Evolutionary conservation across 2,888 invertebrate species (phyloP).

Genomic region (Zele albiditarsus): DNA sequence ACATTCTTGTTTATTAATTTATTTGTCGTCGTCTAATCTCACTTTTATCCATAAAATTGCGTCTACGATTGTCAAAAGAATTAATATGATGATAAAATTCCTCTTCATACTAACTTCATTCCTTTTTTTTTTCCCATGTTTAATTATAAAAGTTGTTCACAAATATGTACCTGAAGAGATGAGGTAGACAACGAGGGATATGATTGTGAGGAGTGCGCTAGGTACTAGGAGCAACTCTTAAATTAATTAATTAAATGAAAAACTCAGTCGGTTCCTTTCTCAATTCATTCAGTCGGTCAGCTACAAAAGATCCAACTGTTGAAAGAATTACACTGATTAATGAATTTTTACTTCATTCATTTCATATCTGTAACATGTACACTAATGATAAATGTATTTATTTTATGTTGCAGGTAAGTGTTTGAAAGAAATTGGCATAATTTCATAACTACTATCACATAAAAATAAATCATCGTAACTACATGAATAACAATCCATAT

Average conservation of each 20-base stretch:
- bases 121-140: conserved; percentile 55
- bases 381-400: conserved; percentile 28
- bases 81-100: not conserved
- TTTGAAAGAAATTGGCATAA: conserved; percentile 23
- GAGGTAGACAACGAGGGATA: conserved; percentile 27
- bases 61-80: not conserved
- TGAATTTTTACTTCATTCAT: not conserved
- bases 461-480: not conserved
- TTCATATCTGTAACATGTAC: not conserved
- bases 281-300: conserved; percentile 10
- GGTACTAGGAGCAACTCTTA: conserved; percentile 53
- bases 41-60: not conserved
- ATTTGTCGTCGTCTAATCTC: not conserved
- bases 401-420: conserved; percentile 62
- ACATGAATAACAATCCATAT: not conserved
- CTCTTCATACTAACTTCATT: not conserved
- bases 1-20: not conserved
- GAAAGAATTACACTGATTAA: conserved; percentile 10
- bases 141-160: conserved; percentile 64
- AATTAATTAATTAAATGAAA: conserved; percentile 61
- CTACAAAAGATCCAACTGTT: not conserved
- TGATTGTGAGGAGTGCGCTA: conserved; percentile 30
- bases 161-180: conserved; percentile 34
- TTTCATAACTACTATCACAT: not conserved
- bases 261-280: conserved; percentile 21